Base-by-base conservation (phyloP, 2,797 vertebrate genomes). In the Pangasius macronema region DNA sequence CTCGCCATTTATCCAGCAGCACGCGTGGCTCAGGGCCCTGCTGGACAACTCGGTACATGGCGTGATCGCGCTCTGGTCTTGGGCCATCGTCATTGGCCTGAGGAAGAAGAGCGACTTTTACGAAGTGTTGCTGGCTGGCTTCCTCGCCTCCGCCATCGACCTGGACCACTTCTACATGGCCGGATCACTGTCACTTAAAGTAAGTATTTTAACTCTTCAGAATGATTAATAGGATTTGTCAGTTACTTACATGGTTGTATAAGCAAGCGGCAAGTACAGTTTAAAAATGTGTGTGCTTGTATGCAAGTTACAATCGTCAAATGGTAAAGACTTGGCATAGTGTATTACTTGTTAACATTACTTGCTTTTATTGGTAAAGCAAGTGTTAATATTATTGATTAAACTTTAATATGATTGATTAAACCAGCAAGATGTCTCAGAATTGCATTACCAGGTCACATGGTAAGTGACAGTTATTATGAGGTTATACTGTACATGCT, bases 131-230 rank as follows among this genome's bases (percentile, higher is more conserved):
- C 94, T 99, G 89, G 98, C 98, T 7, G 98, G 97, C 7, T 96
- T 98, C 82, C 95, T 99, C 67, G 97, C 98, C 3, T 98, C 97
- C 0, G 86, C 97, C 87, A 97, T 99, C 87, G 99, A 99, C 86
- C 87, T 99, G 89, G 99, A 99, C 91, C 98, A 99, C 93, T 99
- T 99, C 93, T 94, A 98, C 85, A 92, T 95, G 93, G 98, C 98
- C 81, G 95, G 97, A 85, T 98, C 99, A 0, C 89, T 99, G 11
- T 99, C 98, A 1, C 94, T 99, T 89, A 96, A 97, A 95, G 99
- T 99, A 92, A 95, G 93, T 46, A 18, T 36, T 86, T 30, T 59
- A 30, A 42, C 6, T 72, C 39, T 59, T 79, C 3, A 30, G 49
- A 33, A 30, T 53, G 75, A 20, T 20, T 77, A 16, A 51, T 76